Conservation (phyloP, 2,888 invertebrate species). For the Lithophane ornitopus region DNA sequence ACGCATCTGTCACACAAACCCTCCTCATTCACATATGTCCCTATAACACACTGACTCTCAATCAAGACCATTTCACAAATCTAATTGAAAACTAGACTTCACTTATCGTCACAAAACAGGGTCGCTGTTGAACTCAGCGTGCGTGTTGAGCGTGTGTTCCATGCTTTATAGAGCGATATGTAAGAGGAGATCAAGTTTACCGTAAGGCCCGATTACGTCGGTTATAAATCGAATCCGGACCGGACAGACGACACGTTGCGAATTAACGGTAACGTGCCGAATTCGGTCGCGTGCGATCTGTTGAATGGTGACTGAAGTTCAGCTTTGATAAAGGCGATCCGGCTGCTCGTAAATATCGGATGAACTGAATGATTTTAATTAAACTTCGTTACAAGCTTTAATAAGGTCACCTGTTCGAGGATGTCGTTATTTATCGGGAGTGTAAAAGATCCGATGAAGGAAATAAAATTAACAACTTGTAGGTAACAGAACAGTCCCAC, state of each 20-base stretch:
- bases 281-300: constrained; percentile 75
- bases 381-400: constrained; percentile 25
- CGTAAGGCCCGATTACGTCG: constrained; percentile 86
- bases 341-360: constrained; percentile 39
- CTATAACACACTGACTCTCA: constrained; percentile 46
- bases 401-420: constrained; percentile 40
- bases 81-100: constrained; percentile 62
- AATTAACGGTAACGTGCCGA: constrained; percentile 86
- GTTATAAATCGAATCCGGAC: constrained; percentile 83
- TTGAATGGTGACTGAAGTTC: constrained; percentile 61
- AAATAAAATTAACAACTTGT: constrained; percentile 18
- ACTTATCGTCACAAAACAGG: constrained; percentile 61
- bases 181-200: constrained; percentile 80
- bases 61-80: constrained; percentile 48
- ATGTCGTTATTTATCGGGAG: constrained; percentile 36
- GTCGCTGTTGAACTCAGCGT: constrained; percentile 59
- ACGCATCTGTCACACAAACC: constrained; percentile 23
- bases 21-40: constrained; percentile 19
- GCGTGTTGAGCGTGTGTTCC: constrained; percentile 66
- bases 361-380: constrained; percentile 51
- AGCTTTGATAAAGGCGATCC: constrained; percentile 51
- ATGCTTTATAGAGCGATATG: constrained; percentile 75
- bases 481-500: constrained; percentile 43
- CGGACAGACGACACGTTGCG: constrained; percentile 71
- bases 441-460: constrained; percentile 7